Percentiles rank a stretch among this genome's conserved stretches.
Conservation (phyloP, 2,113 vertebrate genomes). For the Nothocercus julius region DNA sequence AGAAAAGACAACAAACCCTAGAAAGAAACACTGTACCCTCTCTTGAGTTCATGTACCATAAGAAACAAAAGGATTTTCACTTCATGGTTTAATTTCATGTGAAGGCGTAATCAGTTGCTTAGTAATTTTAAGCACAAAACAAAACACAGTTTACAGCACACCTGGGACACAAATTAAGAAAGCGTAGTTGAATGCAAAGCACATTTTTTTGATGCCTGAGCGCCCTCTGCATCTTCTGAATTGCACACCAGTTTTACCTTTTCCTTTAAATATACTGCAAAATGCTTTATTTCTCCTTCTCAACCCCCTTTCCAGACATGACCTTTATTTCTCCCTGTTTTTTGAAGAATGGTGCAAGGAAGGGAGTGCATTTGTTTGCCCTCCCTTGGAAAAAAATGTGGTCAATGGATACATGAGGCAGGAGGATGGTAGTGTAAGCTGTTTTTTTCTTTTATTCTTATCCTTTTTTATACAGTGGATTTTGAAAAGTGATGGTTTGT, state of each 20-base stretch:
- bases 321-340: neutral
- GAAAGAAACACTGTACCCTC: neutral
- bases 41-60: neutral
- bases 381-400: neutral
- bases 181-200: neutral
- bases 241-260: neutral
- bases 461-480: neutral
- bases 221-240: constrained; percentile 11
- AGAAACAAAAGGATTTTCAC: neutral
- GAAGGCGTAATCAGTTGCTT: neutral
- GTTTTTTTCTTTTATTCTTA: neutral
- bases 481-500: neutral
- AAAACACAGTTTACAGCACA: neutral
- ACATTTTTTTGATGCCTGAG: constrained; percentile 14
- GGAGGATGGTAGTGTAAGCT: neutral
- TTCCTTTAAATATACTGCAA: neutral
- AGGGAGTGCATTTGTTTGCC: neutral
- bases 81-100: neutral
- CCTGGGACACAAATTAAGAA: rapidly evolving
- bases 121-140: neutral
- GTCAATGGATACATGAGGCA: rapidly evolving
- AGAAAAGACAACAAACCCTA: neutral
- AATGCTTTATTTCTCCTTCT: neutral
- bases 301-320: neutral
- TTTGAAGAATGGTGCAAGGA: neutral